These are phyloP conservation scores for Thomomys bottae DNA, from an alignment of 2,113 vertebrate species.

Conservation along the genomic window DNA sequence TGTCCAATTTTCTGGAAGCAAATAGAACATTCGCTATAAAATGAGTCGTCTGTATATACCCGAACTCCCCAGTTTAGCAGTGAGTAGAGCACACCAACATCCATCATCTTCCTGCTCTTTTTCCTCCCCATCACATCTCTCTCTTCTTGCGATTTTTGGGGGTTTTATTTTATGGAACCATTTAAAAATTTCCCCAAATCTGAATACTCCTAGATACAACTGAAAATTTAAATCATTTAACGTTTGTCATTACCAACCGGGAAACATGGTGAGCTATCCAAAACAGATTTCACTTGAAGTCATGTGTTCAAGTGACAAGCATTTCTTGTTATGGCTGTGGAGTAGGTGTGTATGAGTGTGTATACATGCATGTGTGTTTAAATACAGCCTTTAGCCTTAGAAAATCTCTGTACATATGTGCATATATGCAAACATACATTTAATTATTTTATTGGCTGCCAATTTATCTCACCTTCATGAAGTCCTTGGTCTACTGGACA, in stretches of 20 bases:
- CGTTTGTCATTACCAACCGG: neutral
- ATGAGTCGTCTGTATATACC: neutral
- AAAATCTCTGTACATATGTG: neutral
- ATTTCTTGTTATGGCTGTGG: neutral
- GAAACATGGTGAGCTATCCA: neutral
- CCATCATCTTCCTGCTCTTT: neutral
- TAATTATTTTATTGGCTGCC: neutral
- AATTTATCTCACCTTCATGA: neutral
- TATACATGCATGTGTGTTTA: neutral
- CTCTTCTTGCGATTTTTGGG: neutral
- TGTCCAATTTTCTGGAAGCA: neutral
- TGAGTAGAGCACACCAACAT: neutral
- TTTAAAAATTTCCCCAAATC: neutral
- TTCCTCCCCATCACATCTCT: neutral
- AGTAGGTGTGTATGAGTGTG: fast-evolving
- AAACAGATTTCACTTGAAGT: neutral
- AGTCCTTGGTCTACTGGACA: neutral
- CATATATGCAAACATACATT: too few species aligned
- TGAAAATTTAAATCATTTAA: slow-evolving; percentile 26
- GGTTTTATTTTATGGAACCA: neutral
- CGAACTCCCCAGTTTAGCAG: neutral
- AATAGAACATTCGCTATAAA: neutral
- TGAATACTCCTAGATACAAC: neutral
- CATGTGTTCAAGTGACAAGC: neutral
- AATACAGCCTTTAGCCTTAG: neutral